A percentile compares a stretch with the other conserved stretches of the same genome.
Conservation (phyloP, 1,140 invertebrate genomes). For the Drosophila nebulosa region DNA sequence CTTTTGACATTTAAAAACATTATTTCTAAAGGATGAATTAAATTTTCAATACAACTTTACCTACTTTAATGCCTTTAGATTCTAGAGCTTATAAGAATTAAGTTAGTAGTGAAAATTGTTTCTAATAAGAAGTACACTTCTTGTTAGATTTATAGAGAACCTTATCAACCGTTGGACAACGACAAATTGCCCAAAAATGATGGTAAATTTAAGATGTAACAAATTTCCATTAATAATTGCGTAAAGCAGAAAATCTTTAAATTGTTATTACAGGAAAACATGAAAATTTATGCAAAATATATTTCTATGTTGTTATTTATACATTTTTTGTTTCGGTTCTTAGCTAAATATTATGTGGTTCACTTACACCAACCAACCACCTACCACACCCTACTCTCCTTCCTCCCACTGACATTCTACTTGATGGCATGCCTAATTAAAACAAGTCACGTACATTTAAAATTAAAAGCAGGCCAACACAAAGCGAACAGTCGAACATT, state of each 20-base stretch:
- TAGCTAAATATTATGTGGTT: background rate
- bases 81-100: no score
- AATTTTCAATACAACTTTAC: no score
- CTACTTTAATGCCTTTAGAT: no score
- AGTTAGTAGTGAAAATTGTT: no score
- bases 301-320: background rate
- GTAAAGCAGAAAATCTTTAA: background rate
- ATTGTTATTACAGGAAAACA: background rate
- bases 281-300: background rate
- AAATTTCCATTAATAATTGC: no score
- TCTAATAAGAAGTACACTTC: no score
- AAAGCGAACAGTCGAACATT: constrained; percentile 27
- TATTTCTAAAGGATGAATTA: no score
- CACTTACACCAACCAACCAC: background rate
- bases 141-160: no score
- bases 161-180: no score
- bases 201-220: background rate
- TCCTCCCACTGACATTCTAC: background rate
- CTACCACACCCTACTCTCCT: background rate
- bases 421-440: constrained; percentile 34
- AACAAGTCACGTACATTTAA: constrained; percentile 48
- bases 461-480: constrained; percentile 39
- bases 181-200: no score
- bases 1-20: no score
- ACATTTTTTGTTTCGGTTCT: background rate